Evolutionary conservation across 2,797 vertebrate genomes (phyloP).

Genomic region (Danio choprae): DNA sequence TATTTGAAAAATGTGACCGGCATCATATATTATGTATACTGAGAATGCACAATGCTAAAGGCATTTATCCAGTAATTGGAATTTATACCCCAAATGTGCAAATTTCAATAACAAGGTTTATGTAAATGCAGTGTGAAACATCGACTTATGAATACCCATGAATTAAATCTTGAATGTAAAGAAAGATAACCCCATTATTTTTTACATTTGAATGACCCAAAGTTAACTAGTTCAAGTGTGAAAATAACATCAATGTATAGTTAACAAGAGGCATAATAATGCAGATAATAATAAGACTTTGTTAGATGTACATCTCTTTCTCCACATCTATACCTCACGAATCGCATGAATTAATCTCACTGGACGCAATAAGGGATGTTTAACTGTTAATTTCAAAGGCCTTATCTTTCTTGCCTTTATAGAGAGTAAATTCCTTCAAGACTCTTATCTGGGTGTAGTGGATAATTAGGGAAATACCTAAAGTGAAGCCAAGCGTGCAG

Average conservation of each 20-base stretch:
- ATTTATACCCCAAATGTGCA: no score
- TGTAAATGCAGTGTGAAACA: no score
- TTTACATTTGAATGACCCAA: no score
- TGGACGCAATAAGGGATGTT: slow-evolving; percentile 30
- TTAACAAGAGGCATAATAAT: neutral
- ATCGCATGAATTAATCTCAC: slow-evolving; percentile 18
- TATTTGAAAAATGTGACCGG: no score
- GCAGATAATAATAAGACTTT: neutral
- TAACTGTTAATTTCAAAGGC: slow-evolving; percentile 20
- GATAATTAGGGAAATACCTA: slow-evolving; percentile 83
- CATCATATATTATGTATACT: no score
- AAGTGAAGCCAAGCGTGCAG: slow-evolving; percentile 75
- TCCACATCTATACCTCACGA: slow-evolving; percentile 7
- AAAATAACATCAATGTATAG: neutral
- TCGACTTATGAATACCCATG: no score
- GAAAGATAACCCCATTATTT: no score
- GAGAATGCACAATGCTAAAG: no score
- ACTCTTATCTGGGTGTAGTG: slow-evolving; percentile 60
- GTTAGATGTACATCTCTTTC: slow-evolving; percentile 11
- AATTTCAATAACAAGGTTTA: no score
- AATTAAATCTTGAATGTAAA: no score
- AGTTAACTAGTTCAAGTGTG: no score
- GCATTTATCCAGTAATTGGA: no score
- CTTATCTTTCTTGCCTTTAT: slow-evolving; percentile 27
- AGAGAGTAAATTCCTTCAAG: slow-evolving; percentile 28